A percentile compares a stretch with the other conserved stretches of the same genome.
Evolutionary conservation across 2,888 invertebrate species (phyloP).

Genomic region (Oxyteleia sp.): DNA sequence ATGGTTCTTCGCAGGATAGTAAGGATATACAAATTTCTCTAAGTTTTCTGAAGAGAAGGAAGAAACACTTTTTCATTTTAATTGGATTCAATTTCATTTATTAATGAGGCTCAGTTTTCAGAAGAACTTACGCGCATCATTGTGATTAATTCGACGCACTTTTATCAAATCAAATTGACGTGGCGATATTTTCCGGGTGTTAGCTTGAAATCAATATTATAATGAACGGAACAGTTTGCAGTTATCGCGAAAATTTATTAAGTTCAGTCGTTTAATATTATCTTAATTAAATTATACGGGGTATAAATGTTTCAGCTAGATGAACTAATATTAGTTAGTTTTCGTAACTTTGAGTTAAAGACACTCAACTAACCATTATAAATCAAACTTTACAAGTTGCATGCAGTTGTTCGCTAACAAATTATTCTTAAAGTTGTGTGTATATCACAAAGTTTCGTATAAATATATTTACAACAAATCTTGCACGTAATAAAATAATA

Average conservation of each 20-base stretch:
- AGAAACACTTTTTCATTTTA: too few relatives aligned
- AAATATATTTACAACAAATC: constrained; percentile 35
- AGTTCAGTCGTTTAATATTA: constrained; percentile 4
- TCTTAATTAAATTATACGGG: constrained; percentile 5
- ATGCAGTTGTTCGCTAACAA: constrained; percentile 12
- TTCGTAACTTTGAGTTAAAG: constrained; percentile 31
- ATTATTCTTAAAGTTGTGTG: constrained; percentile 36
- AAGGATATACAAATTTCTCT: too few relatives aligned
- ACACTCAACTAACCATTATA: constrained; percentile 48
- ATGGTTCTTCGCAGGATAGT: too few relatives aligned
- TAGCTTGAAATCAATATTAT: constrained; percentile 24
- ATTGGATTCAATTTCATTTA: constrained; percentile 61
- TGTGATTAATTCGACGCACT: too few relatives aligned
- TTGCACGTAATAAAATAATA: too few relatives aligned
- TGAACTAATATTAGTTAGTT: constrained; percentile 30
- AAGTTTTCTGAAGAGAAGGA: too few relatives aligned
- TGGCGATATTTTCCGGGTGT: constrained; percentile 34
- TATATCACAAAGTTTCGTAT: constrained; percentile 23
- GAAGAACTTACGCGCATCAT: constrained; percentile 21
- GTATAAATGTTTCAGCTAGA: not conserved
- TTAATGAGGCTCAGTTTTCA: constrained; percentile 47
- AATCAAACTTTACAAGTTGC: constrained; percentile 37
- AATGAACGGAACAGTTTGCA: not conserved
- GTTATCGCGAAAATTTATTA: not conserved
- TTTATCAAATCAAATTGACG: constrained; percentile 43